Conservation (phyloP, 2,888 invertebrate genomes). For the Eupithecia abbreviata region DNA sequence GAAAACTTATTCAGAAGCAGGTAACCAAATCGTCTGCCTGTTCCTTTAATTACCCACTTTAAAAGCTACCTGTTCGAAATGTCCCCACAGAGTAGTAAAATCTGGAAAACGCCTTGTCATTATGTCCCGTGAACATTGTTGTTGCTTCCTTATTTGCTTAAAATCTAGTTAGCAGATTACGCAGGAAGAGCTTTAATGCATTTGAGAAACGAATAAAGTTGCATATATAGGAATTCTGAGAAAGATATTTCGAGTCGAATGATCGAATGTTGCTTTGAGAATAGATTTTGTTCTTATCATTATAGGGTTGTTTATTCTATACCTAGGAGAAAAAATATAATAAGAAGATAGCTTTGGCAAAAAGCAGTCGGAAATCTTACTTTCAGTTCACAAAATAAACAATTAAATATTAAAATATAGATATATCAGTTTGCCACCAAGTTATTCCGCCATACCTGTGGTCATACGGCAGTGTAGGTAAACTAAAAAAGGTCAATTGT, state of each 20-base stretch:
- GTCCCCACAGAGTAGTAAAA: constrained; percentile 26
- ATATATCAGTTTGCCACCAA: no score
- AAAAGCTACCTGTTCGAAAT: constrained; percentile 28
- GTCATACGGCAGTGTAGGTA: no score
- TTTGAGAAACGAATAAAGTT: not conserved
- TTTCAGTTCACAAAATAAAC: no score
- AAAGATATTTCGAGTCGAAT: not conserved
- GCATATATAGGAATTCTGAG: not conserved
- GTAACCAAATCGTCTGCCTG: constrained; percentile 47
- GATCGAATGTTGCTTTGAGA: not conserved
- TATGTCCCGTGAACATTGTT: constrained; percentile 9
- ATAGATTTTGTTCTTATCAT: not conserved
- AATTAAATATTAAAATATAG: no score
- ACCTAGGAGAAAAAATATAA: no score
- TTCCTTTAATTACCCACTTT: constrained; percentile 34
- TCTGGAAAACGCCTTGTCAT: constrained; percentile 13
- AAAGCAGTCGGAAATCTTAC: no score
- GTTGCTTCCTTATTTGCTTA: constrained; percentile 8
- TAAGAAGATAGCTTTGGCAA: no score
- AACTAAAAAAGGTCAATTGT: no score
- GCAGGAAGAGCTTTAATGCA: not conserved
- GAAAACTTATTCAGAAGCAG: constrained; percentile 52
- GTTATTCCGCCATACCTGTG: no score
- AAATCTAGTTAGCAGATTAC: constrained; percentile 1
- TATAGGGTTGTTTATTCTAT: not conserved